Base-by-base conservation (phyloP, 2,888 invertebrate genomes). In the Parnassius orleans region DNA sequence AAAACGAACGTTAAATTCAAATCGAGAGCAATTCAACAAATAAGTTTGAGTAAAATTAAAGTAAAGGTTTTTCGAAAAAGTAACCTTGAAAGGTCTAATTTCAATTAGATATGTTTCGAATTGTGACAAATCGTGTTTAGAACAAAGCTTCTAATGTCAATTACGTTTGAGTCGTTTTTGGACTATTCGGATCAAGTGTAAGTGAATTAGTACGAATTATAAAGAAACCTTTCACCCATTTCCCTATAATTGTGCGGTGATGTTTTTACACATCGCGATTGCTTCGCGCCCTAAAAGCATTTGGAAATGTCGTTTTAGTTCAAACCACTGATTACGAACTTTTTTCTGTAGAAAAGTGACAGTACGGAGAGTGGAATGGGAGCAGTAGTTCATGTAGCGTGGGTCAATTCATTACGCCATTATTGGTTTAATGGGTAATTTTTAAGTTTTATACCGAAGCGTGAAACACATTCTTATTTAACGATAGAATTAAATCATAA, bases 181-280 rank as follows among this genome's bases (percentile, higher is more conserved):
- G 15, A 76, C 77, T 74, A 72, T 70, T 24, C 15, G 42, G 74
- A 73, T 74, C 75, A 81, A 86, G 80, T 84, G 76, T 76, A 69
- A 75, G 73, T 73, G 78, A 83, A 85, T 83, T 81, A 81, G 69
- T 66, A 70, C 66, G 77, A 74, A 81, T 84, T 83, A 81, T 68
- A 68, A 72, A 59, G 65, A 71, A 71, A 78, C 79, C 84, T 86
- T 86, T 87, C 87, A 83, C 84, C 80, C 75, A 80, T 76, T 84
- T 81, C 72, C 71, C 65, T 73, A 69, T 72, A 76, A 78, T 77
- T 74, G 74, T 72, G 72, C 64, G 65, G 66, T 68, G 66, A 68
- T 66, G 65, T 70, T 59, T 70, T 69, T 65, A 42, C 48, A 48
- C 12, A 24, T 46, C n/a, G 43, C 64, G 64, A 65, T 66, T 59